Evolutionary conservation across 2,797 vertebrate genomes (phyloP).

Genomic region (Enteromius paludinosus): DNA sequence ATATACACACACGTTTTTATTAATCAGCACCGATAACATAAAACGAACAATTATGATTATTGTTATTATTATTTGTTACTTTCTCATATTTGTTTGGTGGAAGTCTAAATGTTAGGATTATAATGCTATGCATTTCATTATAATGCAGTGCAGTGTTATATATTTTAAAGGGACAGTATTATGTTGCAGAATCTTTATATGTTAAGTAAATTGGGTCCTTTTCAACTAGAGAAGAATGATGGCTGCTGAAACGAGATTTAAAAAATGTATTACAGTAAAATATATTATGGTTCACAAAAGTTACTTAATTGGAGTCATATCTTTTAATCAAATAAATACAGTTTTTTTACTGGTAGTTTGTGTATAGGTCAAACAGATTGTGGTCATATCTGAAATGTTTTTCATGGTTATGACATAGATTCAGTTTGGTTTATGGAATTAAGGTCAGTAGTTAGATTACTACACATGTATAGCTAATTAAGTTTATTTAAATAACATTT

Average conservation of each 20-base stretch:
- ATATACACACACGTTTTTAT: background rate
- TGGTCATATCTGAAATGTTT: background rate
- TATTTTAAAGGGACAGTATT: background rate
- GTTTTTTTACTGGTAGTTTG: background rate
- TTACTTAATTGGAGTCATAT: background rate
- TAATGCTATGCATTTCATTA: background rate
- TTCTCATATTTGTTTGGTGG: background rate
- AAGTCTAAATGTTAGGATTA: background rate
- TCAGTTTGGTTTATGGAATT: background rate
- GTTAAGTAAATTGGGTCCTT: background rate
- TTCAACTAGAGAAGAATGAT: background rate
- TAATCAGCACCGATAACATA: background rate
- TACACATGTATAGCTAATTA: background rate
- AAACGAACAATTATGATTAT: background rate
- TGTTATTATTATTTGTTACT: background rate
- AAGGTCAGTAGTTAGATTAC: background rate
- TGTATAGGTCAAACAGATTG: background rate
- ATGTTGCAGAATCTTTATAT: background rate
- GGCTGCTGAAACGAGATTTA: background rate
- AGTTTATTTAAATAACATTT: background rate
- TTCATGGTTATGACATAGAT: background rate
- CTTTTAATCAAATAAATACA: background rate
- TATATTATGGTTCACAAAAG: background rate
- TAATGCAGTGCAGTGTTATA: background rate
- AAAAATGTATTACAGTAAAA: background rate